These are phyloP conservation scores for Silurus asotus DNA, from an alignment of 2,113 vertebrate species.

Conservation along the genomic window DNA sequence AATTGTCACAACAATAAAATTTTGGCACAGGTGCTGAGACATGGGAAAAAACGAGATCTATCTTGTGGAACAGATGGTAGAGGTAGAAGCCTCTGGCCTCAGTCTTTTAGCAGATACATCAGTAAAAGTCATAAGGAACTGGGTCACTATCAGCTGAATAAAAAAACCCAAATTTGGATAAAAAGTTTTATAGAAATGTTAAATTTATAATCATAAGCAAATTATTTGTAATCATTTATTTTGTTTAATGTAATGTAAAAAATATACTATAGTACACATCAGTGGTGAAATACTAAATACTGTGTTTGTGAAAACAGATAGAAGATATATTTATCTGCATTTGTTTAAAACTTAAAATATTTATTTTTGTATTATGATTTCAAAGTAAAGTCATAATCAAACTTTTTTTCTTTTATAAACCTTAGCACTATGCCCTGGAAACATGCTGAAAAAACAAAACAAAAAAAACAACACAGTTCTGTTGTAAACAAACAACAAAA, in stretches of 20 bases:
- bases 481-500: no score
- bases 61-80: slow-evolving; percentile 57
- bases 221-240: background rate
- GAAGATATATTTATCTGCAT: background rate
- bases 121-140: slow-evolving; percentile 22
- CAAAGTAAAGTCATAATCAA: no score
- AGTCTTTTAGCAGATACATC: slow-evolving; percentile 22
- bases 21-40: slow-evolving; percentile 49
- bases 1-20: slow-evolving; percentile 66
- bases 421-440: background rate
- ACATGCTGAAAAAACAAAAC: no score
- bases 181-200: background rate
- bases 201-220: background rate
- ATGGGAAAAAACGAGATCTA: slow-evolving; percentile 46
- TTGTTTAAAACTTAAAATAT: background rate
- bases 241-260: background rate
- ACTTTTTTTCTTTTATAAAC: background rate
- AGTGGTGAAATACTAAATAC: background rate
- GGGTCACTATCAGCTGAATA: slow-evolving; percentile 26
- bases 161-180: background rate
- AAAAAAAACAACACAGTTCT: no score
- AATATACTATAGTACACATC: background rate
- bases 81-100: slow-evolving; percentile 30
- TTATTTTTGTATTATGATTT: background rate
- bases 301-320: background rate